Percentiles rank a stretch among this genome's conserved stretches.
Conservation (phyloP, 2,113 vertebrate genomes). For the Petrocephalus zakoni region DNA sequence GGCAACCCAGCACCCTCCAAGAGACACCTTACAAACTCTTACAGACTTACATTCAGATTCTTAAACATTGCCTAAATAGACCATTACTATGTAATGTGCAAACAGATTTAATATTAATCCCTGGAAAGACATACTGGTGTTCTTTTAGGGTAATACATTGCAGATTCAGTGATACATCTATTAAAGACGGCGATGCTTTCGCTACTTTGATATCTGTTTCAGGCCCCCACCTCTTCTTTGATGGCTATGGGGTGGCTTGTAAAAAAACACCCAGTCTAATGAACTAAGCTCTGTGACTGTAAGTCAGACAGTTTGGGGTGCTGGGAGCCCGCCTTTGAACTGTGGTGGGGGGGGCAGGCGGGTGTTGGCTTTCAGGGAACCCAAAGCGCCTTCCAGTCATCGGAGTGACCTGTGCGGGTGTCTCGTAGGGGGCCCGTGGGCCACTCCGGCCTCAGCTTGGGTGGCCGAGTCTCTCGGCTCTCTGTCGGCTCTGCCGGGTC, state of each 20-base stretch:
- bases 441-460: slow-evolving; percentile 41
- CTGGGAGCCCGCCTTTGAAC: slow-evolving; percentile 17
- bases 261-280: slow-evolving; percentile 34
- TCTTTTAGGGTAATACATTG: neutral
- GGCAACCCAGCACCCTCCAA: neutral
- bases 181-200: neutral
- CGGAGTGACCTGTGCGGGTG: neutral
- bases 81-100: neutral
- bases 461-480: slow-evolving; percentile 51
- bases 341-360: neutral
- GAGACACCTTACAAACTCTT: neutral
- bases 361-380: slow-evolving; percentile 6
- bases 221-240: slow-evolving; percentile 7
- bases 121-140: neutral
- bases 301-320: neutral
- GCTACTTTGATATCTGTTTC: slow-evolving; percentile 17
- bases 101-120: neutral
- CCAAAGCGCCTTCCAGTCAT: neutral
- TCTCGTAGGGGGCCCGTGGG: neutral
- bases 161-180: neutral
- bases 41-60: neutral
- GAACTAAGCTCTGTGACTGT: slow-evolving; percentile 29
- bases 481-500: slow-evolving; percentile 44
- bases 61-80: neutral
- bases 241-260: slow-evolving; percentile 23